phyloP scores from a whole-genome alignment of 2,797 vertebrate species.

The Mycteria americana region DNA sequence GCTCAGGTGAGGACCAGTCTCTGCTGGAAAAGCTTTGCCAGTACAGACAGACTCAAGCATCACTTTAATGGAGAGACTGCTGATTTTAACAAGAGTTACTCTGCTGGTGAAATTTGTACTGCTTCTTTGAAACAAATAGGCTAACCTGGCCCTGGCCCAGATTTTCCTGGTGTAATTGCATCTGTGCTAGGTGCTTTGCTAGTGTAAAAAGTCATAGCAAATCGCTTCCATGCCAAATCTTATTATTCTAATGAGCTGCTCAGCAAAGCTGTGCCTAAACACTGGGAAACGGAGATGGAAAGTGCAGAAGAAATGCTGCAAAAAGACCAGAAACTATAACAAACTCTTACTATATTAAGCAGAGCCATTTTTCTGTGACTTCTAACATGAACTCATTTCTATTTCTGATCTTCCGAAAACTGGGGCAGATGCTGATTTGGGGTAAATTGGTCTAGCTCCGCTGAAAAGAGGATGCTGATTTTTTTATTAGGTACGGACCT shows the following conservation, averaged over 20 bases:
- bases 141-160: neutral
- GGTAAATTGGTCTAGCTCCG: neutral
- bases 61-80: neutral
- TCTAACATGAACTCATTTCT: constrained; percentile 36
- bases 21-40: neutral
- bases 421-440: constrained; percentile 9
- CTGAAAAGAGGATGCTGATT: neutral
- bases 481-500: neutral
- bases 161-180: neutral
- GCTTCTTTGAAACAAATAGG: neutral
- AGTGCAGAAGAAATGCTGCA: neutral
- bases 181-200: neutral
- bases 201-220: neutral
- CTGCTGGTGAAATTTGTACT: neutral
- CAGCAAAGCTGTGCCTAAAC: neutral
- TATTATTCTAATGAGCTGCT: neutral
- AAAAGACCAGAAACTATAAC: neutral
- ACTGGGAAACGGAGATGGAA: neutral
- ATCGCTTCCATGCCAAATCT: neutral
- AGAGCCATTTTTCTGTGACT: constrained; percentile 1
- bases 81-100: neutral
- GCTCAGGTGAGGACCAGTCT: neutral
- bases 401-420: constrained; percentile 44
- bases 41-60: neutral
- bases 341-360: constrained; percentile 21